Percentiles rank a stretch among this genome's conserved stretches.
Conservation (phyloP, 2,888 invertebrate species). For the Dyspetes luteomarginatus region DNA sequence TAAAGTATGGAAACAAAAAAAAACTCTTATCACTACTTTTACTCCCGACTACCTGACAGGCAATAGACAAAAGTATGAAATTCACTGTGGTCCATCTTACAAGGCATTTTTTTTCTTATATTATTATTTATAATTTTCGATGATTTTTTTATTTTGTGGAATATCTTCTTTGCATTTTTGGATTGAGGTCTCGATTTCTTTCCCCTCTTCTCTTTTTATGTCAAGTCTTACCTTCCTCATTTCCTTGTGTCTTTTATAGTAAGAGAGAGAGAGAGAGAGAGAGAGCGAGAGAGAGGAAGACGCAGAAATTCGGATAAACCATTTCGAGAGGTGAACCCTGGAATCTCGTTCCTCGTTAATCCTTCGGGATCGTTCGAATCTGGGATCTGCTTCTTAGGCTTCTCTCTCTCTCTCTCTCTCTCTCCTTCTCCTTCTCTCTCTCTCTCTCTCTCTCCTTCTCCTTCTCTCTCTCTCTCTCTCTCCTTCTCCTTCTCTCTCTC, state of each 20-base stretch:
- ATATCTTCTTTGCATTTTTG: slow-evolving; percentile 19
- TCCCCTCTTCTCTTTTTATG: not conserved
- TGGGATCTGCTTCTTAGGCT: slow-evolving; percentile 23
- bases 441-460: not conserved
- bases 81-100: too few relatives aligned
- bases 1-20: too few relatives aligned
- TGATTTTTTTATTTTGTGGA: not conserved
- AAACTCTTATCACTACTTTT: too few relatives aligned
- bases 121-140: slow-evolving; percentile 1
- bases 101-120: not conserved
- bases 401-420: slow-evolving; percentile 8
- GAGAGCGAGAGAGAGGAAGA: slow-evolving; percentile 28
- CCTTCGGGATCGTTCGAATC: slow-evolving; percentile 53
- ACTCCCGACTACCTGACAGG: too few relatives aligned
- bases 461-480: slow-evolving; percentile 1
- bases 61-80: too few relatives aligned
- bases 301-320: slow-evolving; percentile 26
- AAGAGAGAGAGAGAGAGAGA: too few relatives aligned
- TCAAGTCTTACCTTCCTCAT: slow-evolving; percentile 27
- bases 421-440: slow-evolving; percentile 5
- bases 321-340: slow-evolving; percentile 38
- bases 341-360: slow-evolving; percentile 55
- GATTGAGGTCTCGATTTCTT: slow-evolving; percentile 26
- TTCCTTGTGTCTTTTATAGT: not conserved
- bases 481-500: slow-evolving; percentile 12